Evolutionary conservation across 2,888 invertebrate genomes (phyloP), one percentile per base, ranked within the genome.

Genomic region (Melanostoma scalare): DNA sequence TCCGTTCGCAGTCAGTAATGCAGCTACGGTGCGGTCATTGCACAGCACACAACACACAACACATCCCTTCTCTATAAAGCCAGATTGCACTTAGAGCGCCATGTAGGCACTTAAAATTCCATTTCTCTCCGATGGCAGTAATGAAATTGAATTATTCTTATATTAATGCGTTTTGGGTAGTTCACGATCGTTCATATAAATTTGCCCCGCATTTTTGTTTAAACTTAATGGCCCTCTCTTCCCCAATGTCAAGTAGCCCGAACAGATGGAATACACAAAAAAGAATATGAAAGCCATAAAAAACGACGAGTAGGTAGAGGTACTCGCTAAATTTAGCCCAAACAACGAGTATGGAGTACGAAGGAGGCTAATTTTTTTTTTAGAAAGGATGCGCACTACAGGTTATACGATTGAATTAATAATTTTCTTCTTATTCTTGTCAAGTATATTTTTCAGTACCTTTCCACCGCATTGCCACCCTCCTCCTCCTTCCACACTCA

Each of bases 361-460:
- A 67, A 44, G 67, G 58, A 71, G 58, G 72, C 72, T 61, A 76
- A 76, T 76, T 71, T 65, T 56, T 61, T 55, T 36, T 40, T 31
- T 31, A 42, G 6, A 52, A 78, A 65, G 68, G 77, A 82, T 74
- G 77, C 63, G 74, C 78, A 78, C 78, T 84, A 73, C 73, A 78
- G 78, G 73, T 84, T 84, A 73, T 67, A 63, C 69, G 69, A 78
- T 78, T 84, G 82, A 78, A 84, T 84, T 78, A 69, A 78, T 69
- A 69, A 73, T 74, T 53, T 78, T 67, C 60, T 69, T 58, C 50
- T 74, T 74, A 48, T 78, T 69, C 73, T 78, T 84, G 30, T 40
- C 52, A 8, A 63, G 31, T 53, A 65, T 69, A 46, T 53, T 42
- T 58, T 30, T 69, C n/a, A 46, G n/a, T 38, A 6, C 44, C 53